Percentiles rank a stretch among this genome's conserved stretches.
Conservation (phyloP, 2,113 vertebrate genomes). For the Mesocricetus auratus region DNA sequence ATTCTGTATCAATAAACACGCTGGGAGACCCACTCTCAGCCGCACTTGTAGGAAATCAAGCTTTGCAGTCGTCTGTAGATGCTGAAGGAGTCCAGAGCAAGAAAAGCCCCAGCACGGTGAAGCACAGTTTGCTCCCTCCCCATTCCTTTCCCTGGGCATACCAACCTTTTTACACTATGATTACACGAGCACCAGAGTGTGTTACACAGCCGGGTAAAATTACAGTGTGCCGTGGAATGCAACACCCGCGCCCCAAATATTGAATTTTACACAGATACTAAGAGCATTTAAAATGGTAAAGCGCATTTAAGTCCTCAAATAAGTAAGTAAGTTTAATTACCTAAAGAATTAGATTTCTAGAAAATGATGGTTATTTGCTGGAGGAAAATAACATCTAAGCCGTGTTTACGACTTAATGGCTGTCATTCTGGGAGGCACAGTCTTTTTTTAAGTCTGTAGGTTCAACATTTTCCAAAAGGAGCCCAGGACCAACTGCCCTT, state of each 20-base stretch:
- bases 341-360: slow-evolving; percentile 45
- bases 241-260: not conserved
- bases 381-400: slow-evolving; percentile 50
- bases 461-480: slow-evolving; percentile 8
- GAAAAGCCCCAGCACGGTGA: rapidly evolving
- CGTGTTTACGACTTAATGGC: slow-evolving; percentile 47
- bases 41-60: not conserved
- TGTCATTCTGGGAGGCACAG: slow-evolving; percentile 8
- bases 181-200: rapidly evolving
- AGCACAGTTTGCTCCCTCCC: not conserved
- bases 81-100: not conserved
- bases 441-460: not conserved
- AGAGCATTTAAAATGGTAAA: slow-evolving; percentile 12
- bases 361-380: slow-evolving; percentile 60
- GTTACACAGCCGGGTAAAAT: not conserved
- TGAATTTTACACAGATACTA: not conserved
- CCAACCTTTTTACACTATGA: not conserved
- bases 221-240: not conserved
- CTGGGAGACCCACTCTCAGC: not conserved
- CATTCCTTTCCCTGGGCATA: rapidly evolving
- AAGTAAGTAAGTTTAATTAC: slow-evolving; percentile 50
- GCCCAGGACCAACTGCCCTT: not conserved
- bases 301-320: slow-evolving; percentile 37
- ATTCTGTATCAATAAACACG: slow-evolving; percentile 78
- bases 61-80: rapidly evolving